A percentile compares a stretch with the other conserved stretches of the same genome.
Evolutionary conservation across 2,888 invertebrate genomes (phyloP).

Genomic region (Hypercompe scribonia): DNA sequence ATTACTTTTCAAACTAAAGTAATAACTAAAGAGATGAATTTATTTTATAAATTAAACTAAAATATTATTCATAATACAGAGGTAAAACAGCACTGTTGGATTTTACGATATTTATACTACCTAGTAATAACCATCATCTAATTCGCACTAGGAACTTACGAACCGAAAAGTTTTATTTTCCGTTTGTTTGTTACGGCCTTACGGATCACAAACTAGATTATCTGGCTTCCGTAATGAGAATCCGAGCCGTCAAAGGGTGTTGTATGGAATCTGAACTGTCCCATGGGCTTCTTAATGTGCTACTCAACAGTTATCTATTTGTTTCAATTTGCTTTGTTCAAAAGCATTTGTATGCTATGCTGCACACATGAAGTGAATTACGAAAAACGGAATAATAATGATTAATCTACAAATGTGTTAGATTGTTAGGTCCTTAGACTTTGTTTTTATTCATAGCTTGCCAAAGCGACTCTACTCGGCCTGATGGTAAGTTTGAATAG

Average conservation of each 20-base stretch:
- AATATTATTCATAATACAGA: background rate
- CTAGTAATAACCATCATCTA: conserved; percentile 9
- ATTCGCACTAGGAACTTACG: conserved; percentile 21
- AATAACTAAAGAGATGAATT: too few relatives aligned
- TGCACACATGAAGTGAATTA: background rate
- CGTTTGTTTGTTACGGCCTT: conserved; percentile 13
- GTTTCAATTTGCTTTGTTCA: background rate
- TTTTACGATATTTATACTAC: conserved; percentile 14
- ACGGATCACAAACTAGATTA: conserved; percentile 31
- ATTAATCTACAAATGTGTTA: background rate
- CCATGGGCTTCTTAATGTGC: conserved; percentile 14
- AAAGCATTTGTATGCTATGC: background rate
- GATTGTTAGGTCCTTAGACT: too few relatives aligned
- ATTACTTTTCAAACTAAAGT: too few relatives aligned
- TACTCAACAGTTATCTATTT: conserved; percentile 7
- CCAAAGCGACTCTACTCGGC: too few relatives aligned
- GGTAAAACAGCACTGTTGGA: background rate
- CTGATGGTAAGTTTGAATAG: too few relatives aligned
- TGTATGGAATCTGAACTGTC: conserved; percentile 5
- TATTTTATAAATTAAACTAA: background rate
- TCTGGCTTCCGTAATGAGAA: conserved; percentile 26
- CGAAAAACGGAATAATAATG: background rate
- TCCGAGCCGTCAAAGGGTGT: conserved; percentile 12
- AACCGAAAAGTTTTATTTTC: conserved; percentile 14
- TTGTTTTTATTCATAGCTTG: too few relatives aligned